Evolutionary conservation across 92 coral and sea anemone genomes (phyloP).

Genomic region (Zoanthus solanderi): DNA sequence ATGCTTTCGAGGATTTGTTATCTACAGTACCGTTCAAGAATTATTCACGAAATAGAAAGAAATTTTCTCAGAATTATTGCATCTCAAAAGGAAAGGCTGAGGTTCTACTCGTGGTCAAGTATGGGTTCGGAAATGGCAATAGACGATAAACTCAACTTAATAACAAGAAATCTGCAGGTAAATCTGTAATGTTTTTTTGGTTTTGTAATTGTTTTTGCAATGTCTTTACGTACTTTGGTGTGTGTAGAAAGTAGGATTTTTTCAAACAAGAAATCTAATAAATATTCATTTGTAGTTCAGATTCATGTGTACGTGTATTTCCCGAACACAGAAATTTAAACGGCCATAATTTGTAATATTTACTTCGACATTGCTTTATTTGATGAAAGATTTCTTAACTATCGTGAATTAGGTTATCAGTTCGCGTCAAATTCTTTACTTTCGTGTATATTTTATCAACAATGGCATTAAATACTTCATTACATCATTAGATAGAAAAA

Average conservation of each 20-base stretch:
- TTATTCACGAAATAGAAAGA: background rate
- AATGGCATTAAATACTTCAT: too few species aligned
- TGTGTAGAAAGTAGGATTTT: background rate
- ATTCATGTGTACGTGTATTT: too few species aligned
- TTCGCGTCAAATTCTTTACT: too few species aligned
- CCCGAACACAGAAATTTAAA: too few species aligned
- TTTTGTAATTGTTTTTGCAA: background rate
- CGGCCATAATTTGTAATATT: too few species aligned
- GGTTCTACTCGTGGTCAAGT: conserved; percentile 8
- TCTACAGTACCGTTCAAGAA: conserved; percentile 9
- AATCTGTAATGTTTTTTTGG: background rate
- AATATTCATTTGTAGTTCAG: background rate
- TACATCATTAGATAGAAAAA: too few species aligned
- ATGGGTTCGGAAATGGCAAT: conserved; percentile 37
- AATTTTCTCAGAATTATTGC: background rate
- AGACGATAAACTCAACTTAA: conserved; percentile 85
- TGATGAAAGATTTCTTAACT: too few species aligned
- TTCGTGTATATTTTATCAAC: too few species aligned
- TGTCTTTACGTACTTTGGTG: background rate
- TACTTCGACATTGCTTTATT: too few species aligned
- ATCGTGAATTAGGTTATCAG: too few species aligned
- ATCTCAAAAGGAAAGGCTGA: background rate
- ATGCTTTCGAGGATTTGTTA: conserved; percentile 36
- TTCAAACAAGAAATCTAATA: background rate
- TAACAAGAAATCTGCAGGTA: conserved; percentile 94